Conservation (phyloP, 1,140 invertebrate species). For the Eueides isabella region DNA sequence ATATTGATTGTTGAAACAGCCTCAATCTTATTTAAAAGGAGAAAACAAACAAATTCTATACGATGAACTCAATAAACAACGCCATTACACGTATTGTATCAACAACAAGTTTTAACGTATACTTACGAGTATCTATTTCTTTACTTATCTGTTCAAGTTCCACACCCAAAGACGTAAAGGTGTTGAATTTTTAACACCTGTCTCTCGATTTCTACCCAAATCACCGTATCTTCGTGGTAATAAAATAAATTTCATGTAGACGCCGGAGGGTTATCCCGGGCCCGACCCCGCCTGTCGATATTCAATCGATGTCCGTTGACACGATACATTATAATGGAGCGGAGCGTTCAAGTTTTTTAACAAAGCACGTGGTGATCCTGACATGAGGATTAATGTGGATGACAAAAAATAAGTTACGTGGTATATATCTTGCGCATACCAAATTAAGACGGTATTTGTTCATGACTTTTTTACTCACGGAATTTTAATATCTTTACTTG, state of each 20-base stretch:
- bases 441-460: conserved; percentile 48
- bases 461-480: conserved; percentile 4
- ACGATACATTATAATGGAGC: conserved; percentile 79
- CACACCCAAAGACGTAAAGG: conserved; percentile 69
- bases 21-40: conserved; percentile 52
- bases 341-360: conserved; percentile 68
- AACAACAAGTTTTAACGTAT: conserved; percentile 58
- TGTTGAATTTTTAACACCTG: conserved; percentile 81
- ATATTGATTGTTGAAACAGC: conserved; percentile 55
- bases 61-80: conserved; percentile 59
- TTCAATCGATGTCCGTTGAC: conserved; percentile 78
- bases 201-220: conserved; percentile 76
- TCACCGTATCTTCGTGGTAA: conserved; percentile 77
- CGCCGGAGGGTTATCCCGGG: conserved; percentile 72
- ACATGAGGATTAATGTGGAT: conserved; percentile 76
- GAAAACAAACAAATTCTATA: conserved; percentile 60
- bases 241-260: conserved; percentile 80
- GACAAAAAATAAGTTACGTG: conserved; percentile 60
- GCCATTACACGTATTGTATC: conserved; percentile 62
- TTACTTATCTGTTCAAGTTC: conserved; percentile 61
- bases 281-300: conserved; percentile 65
- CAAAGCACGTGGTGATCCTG: conserved; percentile 76
- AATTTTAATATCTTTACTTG: conserved; percentile 14
- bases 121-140: conserved; percentile 62
- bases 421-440: conserved; percentile 64